Base-by-base conservation (phyloP, 1,140 invertebrate species). In the Drosophila nasuta region DNA sequence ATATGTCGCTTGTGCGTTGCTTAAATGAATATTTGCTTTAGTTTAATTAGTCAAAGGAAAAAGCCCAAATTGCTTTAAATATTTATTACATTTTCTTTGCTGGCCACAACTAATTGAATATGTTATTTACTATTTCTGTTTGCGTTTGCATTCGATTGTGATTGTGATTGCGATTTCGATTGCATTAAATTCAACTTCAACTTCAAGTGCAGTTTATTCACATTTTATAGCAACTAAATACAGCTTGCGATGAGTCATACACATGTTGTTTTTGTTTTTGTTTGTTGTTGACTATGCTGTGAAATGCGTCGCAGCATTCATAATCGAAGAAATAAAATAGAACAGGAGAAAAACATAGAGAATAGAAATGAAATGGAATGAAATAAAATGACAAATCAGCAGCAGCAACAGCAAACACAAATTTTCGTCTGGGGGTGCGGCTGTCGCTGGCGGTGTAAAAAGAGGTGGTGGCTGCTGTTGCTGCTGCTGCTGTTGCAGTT, bases 341-440 rank as follows among this genome's bases (percentile, higher is more conserved):
- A 48, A 54, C 43, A 49, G 43, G 2, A 25, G 8, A 33, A 20
- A 10, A 67, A 7, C 8, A n/a, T 20, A 33, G 28, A 35, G 10
- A 15, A 11, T 3, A 25, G 45, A 49, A n/a, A 46, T 33, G 33
- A 10, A 38, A 38, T 8, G 17, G 25, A 60, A 49, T 41, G 49
- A 43, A 81, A 81, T 46, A 17, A 58, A 77, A 86, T 81, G 82
- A 81, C 81, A 85, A 85, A 85, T 78, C 82, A 77, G 68, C 65
- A 64, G 51, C 62, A 25, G 52, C 82, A 77, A 65, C 65, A 65
- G 48, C 45, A 54, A 76, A 79, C 52, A 56, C 71, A 72, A 25
- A 25, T 25, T 69, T 82, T 82, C 43, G 63, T 82, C 69, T 73
- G 64, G 5, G 2, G 13, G 56, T 17, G 3, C 11, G 30, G n/a